Conservation (phyloP, 92 coral and sea anemone species). For the Virgularia gustaviana region DNA sequence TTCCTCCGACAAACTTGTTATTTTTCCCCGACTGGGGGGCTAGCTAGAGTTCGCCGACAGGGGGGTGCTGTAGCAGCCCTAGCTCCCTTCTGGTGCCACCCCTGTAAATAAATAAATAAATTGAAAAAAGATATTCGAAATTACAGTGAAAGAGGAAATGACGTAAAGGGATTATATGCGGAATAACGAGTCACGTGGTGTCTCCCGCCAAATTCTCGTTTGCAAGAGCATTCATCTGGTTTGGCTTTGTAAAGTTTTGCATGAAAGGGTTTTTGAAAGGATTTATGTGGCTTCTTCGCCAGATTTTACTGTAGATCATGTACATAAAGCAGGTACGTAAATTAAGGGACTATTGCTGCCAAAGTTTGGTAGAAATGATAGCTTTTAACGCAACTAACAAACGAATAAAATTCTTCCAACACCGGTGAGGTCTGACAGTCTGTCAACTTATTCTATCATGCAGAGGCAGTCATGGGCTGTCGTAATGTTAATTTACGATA, state of each 20-base stretch:
- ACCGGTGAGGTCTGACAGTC: too few relatives aligned
- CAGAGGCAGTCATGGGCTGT: too few relatives aligned
- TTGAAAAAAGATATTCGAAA: background rate
- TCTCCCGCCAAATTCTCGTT: slow-evolving; percentile 42
- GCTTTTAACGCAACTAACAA: too few relatives aligned
- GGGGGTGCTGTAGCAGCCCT: too few relatives aligned
- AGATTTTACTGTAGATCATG: background rate
- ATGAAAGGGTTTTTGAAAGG: background rate
- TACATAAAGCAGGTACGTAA: slow-evolving; percentile 36
- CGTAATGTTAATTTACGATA: too few relatives aligned
- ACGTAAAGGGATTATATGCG: background rate
- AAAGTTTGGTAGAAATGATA: background rate
- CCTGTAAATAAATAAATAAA: background rate
- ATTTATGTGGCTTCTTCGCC: background rate
- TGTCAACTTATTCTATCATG: too few relatives aligned
- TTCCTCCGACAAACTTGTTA: too few relatives aligned
- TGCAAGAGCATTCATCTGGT: background rate
- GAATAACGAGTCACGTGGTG: slow-evolving; percentile 6
- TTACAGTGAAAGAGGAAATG: background rate
- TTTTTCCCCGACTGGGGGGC: too few relatives aligned
- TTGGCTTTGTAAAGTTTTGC: too few relatives aligned
- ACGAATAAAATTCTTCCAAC: too few relatives aligned
- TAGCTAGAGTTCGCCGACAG: too few relatives aligned
- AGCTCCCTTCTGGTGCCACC: too few relatives aligned
- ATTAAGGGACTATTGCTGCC: background rate